Base-by-base conservation (phyloP, 2,113 vertebrate genomes). In the Psammodynastes pulverulentus region DNA sequence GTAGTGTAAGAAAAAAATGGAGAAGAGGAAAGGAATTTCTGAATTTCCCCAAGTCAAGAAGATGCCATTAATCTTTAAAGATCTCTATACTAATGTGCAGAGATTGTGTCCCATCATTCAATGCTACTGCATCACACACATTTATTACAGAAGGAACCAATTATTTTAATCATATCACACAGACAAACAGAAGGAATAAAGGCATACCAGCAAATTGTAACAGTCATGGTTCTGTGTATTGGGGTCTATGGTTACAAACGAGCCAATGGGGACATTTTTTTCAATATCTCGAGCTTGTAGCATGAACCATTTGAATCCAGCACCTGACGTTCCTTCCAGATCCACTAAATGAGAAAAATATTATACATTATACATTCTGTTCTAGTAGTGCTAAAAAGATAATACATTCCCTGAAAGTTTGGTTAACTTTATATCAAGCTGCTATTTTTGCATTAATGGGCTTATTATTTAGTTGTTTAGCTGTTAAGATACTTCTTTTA, bases 261-360 rank as follows among this genome's bases (percentile, higher is more conserved):
- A 89, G 8, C 91, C 91, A 89, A 89, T n/a, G 8, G 91, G 91
- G n/a, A 62, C 29, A 46, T 92, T 89, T 89, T 49, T 48, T 39
- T 92, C 91, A 62, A 92, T 23, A 79, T 92, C 91, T 89, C 91
- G 52, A 24, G 88, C 91, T 26, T 92, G 91, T 46, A 92, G 88
- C 91, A 92, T 92, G 43, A 92, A 92, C 91, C 91, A 92, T 62
- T 86, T 92, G 54, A 92, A 92, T 86, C 45, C 79, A 86, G 53
- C 91, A 53, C 46, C 49, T 45, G 86, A 12, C 2, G n/a, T 15
- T 62, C 91, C 91, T 86, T 92, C 72, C 26, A 92, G 85, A 53
- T 39, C 85, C 21, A 92, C 91, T 92, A 54, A 54, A 79, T 79
- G 34, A 89, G n/a, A 92, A 89, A 62, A 54, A 53, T 89, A 5